Percentiles rank a stretch among this genome's conserved stretches.
Evolutionary conservation across 1,140 invertebrate species (phyloP).

Genomic region (Bradynema listronoti): DNA sequence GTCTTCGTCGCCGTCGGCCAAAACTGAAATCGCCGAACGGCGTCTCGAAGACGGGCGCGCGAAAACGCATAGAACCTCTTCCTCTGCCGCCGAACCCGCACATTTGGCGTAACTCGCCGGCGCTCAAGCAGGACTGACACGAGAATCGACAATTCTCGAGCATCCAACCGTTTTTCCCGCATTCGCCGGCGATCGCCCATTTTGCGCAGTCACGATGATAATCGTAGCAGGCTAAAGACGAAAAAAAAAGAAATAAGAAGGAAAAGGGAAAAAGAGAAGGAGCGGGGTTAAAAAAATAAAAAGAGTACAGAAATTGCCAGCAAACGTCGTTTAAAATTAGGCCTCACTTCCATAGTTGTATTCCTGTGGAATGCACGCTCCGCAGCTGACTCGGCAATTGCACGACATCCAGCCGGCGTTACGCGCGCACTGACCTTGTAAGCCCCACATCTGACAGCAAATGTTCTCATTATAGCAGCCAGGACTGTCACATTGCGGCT

Average conservation of each 20-base stretch:
- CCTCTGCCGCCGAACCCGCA: background rate
- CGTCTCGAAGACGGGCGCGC: no score
- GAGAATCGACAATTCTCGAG: constrained; percentile 30
- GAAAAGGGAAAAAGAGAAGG: no score
- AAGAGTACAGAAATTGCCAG: background rate
- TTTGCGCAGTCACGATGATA: constrained; percentile 26
- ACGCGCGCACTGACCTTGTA: constrained; percentile 30
- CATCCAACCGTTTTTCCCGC: constrained; percentile 36
- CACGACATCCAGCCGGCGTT: constrained; percentile 44
- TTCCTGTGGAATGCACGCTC: constrained; percentile 37
- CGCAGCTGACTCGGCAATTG: constrained; percentile 42
- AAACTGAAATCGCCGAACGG: background rate
- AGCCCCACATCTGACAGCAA: constrained; percentile 37
- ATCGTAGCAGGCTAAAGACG: constrained; percentile 30
- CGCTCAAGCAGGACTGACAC: constrained; percentile 23
- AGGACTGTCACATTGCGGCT: constrained; percentile 19
- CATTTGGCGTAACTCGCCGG: constrained; percentile 25
- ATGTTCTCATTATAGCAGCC: constrained; percentile 47
- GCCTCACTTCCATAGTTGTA: constrained; percentile 36
- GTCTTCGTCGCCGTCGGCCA: background rate
- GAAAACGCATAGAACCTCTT: no score
- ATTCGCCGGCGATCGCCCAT: constrained; percentile 32
- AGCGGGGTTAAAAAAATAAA: no score
- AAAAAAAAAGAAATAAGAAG: constrained; percentile 1
- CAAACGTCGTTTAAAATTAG: no score